phyloP scores from a whole-genome alignment of 2,888 invertebrate species.

The Hybos culiciformis region DNA sequence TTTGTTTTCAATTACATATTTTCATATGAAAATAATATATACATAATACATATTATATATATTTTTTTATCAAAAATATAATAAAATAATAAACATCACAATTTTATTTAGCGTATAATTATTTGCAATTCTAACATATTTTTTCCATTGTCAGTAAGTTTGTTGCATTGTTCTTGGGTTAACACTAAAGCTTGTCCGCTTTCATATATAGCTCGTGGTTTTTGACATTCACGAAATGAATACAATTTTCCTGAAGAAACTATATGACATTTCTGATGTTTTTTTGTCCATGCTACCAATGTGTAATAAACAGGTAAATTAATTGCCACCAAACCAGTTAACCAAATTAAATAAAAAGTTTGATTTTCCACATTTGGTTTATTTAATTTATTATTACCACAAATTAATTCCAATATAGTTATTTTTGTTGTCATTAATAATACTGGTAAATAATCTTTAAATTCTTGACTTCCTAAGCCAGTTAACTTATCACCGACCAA shows the following conservation, averaged over 20 bases:
- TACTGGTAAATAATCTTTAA: slow-evolving; percentile 23
- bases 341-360: slow-evolving; percentile 19
- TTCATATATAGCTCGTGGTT: slow-evolving; percentile 16
- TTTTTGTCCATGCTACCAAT: slow-evolving; percentile 22
- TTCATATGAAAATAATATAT: no score
- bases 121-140: slow-evolving; percentile 23
- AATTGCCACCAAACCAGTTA: slow-evolving; percentile 22
- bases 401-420: slow-evolving; percentile 14
- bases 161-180: slow-evolving; percentile 17
- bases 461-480: slow-evolving; percentile 19
- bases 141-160: slow-evolving; percentile 20
- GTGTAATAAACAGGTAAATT: slow-evolving; percentile 20
- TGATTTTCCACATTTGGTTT: not conserved
- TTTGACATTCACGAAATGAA: slow-evolving; percentile 21
- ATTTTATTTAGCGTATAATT: slow-evolving; percentile 13
- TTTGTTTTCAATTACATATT: no score
- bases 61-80: no score
- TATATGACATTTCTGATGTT: slow-evolving; percentile 16
- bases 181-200: slow-evolving; percentile 22
- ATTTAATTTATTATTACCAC: not conserved
- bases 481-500: slow-evolving; percentile 23
- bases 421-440: slow-evolving; percentile 26
- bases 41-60: no score
- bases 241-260: slow-evolving; percentile 24
- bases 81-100: no score